Conservation (phyloP, 1,140 invertebrate species). For the Gryllus bimaculatus region DNA sequence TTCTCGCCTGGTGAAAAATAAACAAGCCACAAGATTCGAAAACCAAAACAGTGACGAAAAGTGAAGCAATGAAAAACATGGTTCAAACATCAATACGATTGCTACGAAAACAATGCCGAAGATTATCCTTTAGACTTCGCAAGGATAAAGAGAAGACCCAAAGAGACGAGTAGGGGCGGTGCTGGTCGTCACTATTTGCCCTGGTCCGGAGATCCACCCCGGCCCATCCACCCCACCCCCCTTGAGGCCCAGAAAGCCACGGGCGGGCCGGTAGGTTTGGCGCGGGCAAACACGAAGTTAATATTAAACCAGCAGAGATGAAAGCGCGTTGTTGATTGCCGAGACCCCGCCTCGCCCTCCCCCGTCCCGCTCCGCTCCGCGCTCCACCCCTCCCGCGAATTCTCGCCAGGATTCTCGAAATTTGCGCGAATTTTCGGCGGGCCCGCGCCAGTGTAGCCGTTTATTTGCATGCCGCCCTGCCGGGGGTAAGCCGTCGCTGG, state of each 20-base stretch:
- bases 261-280: not conserved
- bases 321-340: not conserved
- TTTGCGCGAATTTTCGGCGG: not conserved
- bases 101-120: too few species aligned
- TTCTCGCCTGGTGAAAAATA: too few species aligned
- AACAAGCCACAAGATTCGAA: too few species aligned
- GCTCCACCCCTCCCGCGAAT: not conserved
- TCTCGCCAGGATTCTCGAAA: not conserved
- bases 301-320: slow-evolving; percentile 4
- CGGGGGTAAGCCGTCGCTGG: not conserved
- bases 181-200: not conserved
- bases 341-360: not conserved
- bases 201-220: not conserved
- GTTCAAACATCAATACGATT: too few species aligned
- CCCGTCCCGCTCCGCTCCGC: not conserved
- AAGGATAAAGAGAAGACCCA: too few species aligned
- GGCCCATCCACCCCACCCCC: not conserved
- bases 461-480: not conserved
- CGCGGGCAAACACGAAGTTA: not conserved
- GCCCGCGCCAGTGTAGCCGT: not conserved
- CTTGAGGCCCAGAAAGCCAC: not conserved
- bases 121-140: too few species aligned
- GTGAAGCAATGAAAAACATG: too few species aligned
- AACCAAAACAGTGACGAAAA: too few species aligned
- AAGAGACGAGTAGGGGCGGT: too few species aligned